Percentiles rank a stretch among this genome's conserved stretches.
Evolutionary conservation across 2,888 invertebrate genomes (phyloP).

Genomic region (Drosophila affinis): DNA sequence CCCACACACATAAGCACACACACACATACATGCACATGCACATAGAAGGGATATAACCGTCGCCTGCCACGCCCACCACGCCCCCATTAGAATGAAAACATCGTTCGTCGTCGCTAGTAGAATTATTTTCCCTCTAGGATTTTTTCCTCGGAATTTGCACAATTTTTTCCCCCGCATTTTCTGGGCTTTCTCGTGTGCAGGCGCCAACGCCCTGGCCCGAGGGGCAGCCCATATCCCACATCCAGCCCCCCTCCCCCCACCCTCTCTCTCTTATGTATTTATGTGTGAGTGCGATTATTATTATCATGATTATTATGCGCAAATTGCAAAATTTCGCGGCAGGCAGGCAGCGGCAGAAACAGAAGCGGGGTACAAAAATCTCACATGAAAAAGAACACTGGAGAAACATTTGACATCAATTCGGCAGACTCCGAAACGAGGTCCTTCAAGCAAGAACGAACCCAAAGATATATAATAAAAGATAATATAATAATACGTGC

Average conservation of each 20-base stretch:
- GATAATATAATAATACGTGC: too few relatives aligned
- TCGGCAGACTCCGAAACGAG: neutral
- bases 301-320: conserved; percentile 78
- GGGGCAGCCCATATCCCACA: conserved; percentile 36
- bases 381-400: conserved; percentile 18
- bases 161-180: conserved; percentile 54
- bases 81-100: conserved; percentile 38
- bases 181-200: conserved; percentile 14
- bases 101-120: conserved; percentile 9
- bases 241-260: neutral
- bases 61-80: conserved; percentile 39
- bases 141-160: conserved; percentile 4
- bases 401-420: neutral
- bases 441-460: neutral
- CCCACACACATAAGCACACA: conserved; percentile 44
- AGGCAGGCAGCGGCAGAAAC: conserved; percentile 20
- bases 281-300: conserved; percentile 68
- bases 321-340: conserved; percentile 79
- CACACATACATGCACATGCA: neutral
- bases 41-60: conserved; percentile 20
- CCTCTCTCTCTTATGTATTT: neutral
- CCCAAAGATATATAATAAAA: too few relatives aligned
- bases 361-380: conserved; percentile 1
- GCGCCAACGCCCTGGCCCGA: conserved; percentile 75
- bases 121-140: conserved; percentile 18